These are phyloP conservation scores for Diabrotica balteata DNA, from an alignment of 2,888 invertebrate genomes.

Conservation along the genomic window DNA sequence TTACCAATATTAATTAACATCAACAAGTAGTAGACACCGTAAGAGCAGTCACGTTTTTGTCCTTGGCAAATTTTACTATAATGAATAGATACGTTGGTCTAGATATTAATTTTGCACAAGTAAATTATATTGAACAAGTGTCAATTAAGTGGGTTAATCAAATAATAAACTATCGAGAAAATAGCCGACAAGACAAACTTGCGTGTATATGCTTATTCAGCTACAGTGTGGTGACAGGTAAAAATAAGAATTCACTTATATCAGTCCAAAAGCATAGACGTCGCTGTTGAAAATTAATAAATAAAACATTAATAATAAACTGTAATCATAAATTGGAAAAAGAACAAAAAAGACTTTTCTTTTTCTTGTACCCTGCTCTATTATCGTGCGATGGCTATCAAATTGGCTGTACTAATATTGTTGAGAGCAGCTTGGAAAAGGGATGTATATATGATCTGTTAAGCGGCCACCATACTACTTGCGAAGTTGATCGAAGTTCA, in stretches of 20 bases:
- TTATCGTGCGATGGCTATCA: too few species aligned
- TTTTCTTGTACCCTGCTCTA: too few species aligned
- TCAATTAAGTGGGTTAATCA: constrained; percentile 36
- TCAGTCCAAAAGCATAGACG: constrained; percentile 24
- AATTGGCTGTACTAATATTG: too few species aligned
- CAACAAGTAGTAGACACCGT: too few species aligned
- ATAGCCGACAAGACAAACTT: constrained; percentile 30
- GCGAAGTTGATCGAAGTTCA: too few species aligned
- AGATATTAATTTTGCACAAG: constrained; percentile 21
- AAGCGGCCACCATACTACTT: too few species aligned
- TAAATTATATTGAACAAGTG: constrained; percentile 30
- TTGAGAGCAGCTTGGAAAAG: too few species aligned
- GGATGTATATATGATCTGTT: too few species aligned
- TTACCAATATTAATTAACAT: neutral
- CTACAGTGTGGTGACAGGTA: constrained; percentile 20
- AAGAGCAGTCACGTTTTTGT: too few species aligned
- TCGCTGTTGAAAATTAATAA: neutral
- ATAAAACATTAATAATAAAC: too few species aligned
- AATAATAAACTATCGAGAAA: constrained; percentile 35
- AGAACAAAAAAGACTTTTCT: neutral
- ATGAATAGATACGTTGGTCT: constrained; percentile 17
- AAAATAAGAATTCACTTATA: constrained; percentile 17
- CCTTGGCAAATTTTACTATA: too few species aligned
- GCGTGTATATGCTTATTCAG: constrained; percentile 4
- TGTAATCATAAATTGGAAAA: too few species aligned